A percentile compares a stretch with the other conserved stretches of the same genome.
phyloP scores from a whole-genome alignment of 2,888 invertebrate species.

The Drosophila parthenogenetica region DNA sequence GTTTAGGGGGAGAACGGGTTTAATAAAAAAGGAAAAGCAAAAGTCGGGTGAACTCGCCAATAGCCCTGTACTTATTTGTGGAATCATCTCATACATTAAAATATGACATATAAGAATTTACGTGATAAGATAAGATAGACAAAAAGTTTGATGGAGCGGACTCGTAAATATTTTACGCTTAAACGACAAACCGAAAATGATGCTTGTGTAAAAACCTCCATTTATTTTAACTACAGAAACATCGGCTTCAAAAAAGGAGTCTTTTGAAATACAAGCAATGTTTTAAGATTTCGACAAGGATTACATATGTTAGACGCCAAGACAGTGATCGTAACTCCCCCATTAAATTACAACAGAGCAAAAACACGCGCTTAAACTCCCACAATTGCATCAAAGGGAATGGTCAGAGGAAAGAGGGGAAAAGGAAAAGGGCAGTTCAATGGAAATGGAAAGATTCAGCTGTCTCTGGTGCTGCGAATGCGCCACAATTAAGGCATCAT shows the following conservation, averaged over 20 bases:
- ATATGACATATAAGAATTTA: too few species aligned
- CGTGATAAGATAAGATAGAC: too few species aligned
- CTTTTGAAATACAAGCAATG: neutral
- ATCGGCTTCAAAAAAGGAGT: neutral
- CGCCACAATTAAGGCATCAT: conserved; percentile 79
- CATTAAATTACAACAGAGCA: conserved; percentile 21
- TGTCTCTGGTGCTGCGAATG: conserved; percentile 45
- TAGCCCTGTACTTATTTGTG: too few species aligned
- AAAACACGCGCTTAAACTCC: conserved; percentile 58
- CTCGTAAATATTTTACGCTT: too few species aligned
- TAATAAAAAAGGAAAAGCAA: too few species aligned
- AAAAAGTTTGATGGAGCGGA: too few species aligned
- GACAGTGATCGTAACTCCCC: conserved; percentile 30
- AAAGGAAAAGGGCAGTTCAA: conserved; percentile 23
- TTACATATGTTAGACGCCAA: conserved; percentile 45
- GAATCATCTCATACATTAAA: too few species aligned
- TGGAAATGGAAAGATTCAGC: conserved; percentile 66
- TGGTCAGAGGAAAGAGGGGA: neutral
- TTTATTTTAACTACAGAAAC: too few species aligned
- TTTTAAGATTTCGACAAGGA: neutral
- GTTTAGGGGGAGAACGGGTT: too few species aligned
- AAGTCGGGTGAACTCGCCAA: too few species aligned
- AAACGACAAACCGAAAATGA: too few species aligned
- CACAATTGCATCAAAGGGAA: conserved; percentile 53
- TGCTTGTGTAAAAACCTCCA: too few species aligned